phyloP scores from a whole-genome alignment of 2,888 invertebrate species.

The Escarpia spicata region DNA sequence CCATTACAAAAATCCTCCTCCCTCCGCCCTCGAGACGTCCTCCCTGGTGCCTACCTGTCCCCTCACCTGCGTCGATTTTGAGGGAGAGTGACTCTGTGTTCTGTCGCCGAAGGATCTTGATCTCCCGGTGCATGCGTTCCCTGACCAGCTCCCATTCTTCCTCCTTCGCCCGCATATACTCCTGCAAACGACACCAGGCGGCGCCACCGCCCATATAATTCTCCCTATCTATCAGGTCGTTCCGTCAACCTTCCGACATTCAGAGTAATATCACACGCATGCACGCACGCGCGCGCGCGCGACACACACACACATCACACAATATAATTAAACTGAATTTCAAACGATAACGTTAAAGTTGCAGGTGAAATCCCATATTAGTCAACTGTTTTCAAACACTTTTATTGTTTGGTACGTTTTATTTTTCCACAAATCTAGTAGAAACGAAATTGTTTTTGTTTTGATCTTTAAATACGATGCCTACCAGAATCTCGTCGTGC shows the following conservation, averaged over 20 bases:
- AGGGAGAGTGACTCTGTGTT: background rate
- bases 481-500: background rate
- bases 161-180: background rate
- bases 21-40: background rate
- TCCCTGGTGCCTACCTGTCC: background rate
- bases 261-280: too few relatives aligned
- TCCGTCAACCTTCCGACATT: background rate
- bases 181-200: background rate
- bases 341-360: too few relatives aligned
- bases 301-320: too few relatives aligned
- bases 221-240: too few relatives aligned
- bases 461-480: background rate
- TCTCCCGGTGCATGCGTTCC: background rate
- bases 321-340: too few relatives aligned
- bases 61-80: conserved; percentile 16
- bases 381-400: too few relatives aligned
- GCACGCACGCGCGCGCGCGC: too few relatives aligned
- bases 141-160: background rate
- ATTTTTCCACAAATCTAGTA: background rate
- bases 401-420: too few relatives aligned
- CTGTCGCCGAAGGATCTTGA: background rate
- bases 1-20: too few relatives aligned
- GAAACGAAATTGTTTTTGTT: background rate
- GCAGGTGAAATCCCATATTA: too few relatives aligned
- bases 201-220: background rate